Conservation (phyloP, 2,113 vertebrate species). For the Ammodytes marinus region DNA sequence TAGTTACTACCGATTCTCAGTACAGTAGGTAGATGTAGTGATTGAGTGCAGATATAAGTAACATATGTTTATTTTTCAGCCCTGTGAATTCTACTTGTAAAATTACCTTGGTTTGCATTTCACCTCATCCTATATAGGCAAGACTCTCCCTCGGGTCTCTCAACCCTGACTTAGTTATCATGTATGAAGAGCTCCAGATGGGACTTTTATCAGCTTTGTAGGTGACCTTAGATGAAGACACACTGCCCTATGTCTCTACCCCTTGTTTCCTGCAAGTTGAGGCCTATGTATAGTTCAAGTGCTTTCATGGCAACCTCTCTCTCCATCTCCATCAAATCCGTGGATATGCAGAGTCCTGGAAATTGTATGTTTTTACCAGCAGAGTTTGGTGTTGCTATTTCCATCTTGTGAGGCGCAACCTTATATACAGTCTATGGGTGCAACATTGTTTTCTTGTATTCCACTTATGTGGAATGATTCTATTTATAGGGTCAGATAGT, state of each 20-base stretch:
- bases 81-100: not conserved
- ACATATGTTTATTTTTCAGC: not conserved
- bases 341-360: not conserved
- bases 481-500: no score
- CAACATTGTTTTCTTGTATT: no score
- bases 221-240: conserved; percentile 44
- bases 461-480: no score
- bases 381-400: not conserved
- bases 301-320: not conserved
- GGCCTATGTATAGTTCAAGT: not conserved
- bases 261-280: conserved; percentile 26
- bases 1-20: no score
- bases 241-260: conserved; percentile 29
- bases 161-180: conserved; percentile 36
- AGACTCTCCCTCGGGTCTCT: not conserved
- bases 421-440: no score
- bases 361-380: not conserved
- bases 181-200: not conserved
- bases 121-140: not conserved
- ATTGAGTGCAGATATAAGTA: no score
- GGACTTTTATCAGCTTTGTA: conserved; percentile 13
- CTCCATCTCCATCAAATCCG: not conserved
- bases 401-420: no score
- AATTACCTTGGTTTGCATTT: conserved; percentile 9
- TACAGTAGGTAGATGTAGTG: no score